These are phyloP conservation scores for Rhyacophila brunnea DNA, from an alignment of 1,140 invertebrate genomes.

Conservation along the genomic window DNA sequence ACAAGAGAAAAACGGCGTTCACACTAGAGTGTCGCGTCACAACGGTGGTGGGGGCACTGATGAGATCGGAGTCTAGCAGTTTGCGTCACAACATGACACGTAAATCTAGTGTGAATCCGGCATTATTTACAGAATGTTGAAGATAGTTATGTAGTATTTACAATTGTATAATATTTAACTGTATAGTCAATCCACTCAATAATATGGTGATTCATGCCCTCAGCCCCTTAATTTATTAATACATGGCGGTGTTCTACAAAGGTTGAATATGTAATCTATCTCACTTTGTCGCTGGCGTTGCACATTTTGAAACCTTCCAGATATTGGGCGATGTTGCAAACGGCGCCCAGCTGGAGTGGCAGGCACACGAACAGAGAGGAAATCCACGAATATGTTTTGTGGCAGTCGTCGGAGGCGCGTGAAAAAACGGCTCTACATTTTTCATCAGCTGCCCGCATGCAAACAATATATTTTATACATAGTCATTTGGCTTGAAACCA, in stretches of 20 bases:
- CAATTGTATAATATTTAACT: too few species aligned
- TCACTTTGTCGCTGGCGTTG: constrained; percentile 38
- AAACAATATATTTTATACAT: too few species aligned
- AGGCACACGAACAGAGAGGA: constrained; percentile 64
- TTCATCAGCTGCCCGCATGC: constrained; percentile 42
- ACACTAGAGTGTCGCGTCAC: too few species aligned
- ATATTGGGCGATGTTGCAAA: constrained; percentile 62
- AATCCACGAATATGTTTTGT: constrained; percentile 53
- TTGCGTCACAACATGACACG: too few species aligned
- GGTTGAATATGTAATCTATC: too few species aligned
- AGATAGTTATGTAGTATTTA: too few species aligned
- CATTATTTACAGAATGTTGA: too few species aligned
- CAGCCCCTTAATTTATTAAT: neutral
- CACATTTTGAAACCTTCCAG: constrained; percentile 48
- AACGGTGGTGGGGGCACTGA: too few species aligned
- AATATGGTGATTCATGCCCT: neutral
- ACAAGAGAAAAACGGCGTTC: too few species aligned
- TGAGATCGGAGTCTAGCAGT: too few species aligned
- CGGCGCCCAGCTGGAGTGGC: constrained; percentile 68
- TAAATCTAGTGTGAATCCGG: too few species aligned
- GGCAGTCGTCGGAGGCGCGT: constrained; percentile 60
- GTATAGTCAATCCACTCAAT: neutral
- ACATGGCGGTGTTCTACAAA: neutral
- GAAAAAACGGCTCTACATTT: constrained; percentile 60
- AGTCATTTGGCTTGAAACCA: too few species aligned